Evolutionary conservation across 2,888 invertebrate species (phyloP).

Genomic region (Euproctis similis): DNA sequence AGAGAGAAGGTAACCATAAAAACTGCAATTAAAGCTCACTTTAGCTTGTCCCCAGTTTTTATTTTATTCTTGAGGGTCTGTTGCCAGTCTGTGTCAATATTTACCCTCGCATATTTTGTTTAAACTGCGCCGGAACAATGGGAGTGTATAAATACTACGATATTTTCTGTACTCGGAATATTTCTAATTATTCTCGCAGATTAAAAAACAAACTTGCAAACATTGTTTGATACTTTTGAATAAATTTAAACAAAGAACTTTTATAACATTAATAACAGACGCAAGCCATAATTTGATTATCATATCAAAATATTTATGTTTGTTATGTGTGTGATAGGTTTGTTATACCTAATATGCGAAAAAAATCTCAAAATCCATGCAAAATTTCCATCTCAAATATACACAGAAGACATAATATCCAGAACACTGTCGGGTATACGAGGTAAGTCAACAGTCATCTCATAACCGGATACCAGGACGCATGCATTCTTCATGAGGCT

Average conservation of each 20-base stretch:
- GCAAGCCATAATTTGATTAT: too few species aligned
- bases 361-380: too few species aligned
- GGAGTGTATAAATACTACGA: slow-evolving; percentile 46
- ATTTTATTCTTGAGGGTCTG: slow-evolving; percentile 43
- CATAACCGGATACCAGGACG: slow-evolving; percentile 49
- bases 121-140: slow-evolving; percentile 49
- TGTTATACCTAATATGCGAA: too few species aligned
- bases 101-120: slow-evolving; percentile 67
- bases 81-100: slow-evolving; percentile 67
- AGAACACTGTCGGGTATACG: slow-evolving; percentile 23
- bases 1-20: slow-evolving; percentile 8
- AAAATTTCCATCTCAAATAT: too few species aligned
- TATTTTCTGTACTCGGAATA: too few species aligned
- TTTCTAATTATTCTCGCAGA: too few species aligned
- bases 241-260: too few species aligned
- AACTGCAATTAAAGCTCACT: slow-evolving; percentile 29
- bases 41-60: slow-evolving; percentile 31
- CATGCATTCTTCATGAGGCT: slow-evolving; percentile 61
- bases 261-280: too few species aligned
- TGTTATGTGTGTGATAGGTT: too few species aligned
- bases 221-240: too few species aligned
- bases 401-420: slow-evolving; percentile 15
- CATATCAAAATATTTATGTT: slow-evolving; percentile 16
- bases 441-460: slow-evolving; percentile 60
- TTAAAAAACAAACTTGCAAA: too few species aligned